Base-by-base conservation (phyloP, 1,140 invertebrate species). In the Bicyclus anynana region DNA sequence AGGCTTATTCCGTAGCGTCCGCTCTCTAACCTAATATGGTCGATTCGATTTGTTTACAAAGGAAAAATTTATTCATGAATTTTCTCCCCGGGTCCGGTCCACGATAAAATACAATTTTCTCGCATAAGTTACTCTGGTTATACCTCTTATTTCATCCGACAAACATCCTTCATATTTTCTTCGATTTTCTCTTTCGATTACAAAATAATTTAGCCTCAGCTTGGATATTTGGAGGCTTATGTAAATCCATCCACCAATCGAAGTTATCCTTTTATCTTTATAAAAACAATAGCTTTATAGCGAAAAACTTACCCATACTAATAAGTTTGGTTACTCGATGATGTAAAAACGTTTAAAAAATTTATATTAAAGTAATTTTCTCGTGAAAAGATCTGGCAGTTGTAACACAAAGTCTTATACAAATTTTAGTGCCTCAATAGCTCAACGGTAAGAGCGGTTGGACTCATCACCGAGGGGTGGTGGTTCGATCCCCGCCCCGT, bases 61-160 rank as follows among this genome's bases (percentile, higher is more conserved):
- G 74, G 77, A 81, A 81, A 84, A 85, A 82, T 80, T 83, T 85
- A 85, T 85, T 85, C 80, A 83, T 80, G 78, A 85, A 85, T 80
- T 85, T 85, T 82, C 75, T 80, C 80, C 77, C 74, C 62, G 74
- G 78, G 64, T 69, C 37, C 50, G 38, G 21, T 23, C 12, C 18
- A 53, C 29, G 44, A 47, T 47, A 47, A 47, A 47, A 47, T 16
- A 47, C 44, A 70, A 51, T 80, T 79, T 70, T 52, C 64, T 52
- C 67, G 62, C 65, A 75, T 72, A 75, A 78, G 71, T 80, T 75
- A 74, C 70, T 72, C 61, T 66, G 61, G 62, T 62, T 66, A 17
- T 42, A 46, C n/a, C 27, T 27, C 58, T 65, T 65, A 67, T 64
- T 67, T 57, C 46, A 18, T 33, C 48, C 46, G 23, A 49, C 48